A percentile compares a stretch with the other conserved stretches of the same genome.
Conservation (phyloP, 2,888 invertebrate species). For the Caenorhabditis zanzibari region DNA sequence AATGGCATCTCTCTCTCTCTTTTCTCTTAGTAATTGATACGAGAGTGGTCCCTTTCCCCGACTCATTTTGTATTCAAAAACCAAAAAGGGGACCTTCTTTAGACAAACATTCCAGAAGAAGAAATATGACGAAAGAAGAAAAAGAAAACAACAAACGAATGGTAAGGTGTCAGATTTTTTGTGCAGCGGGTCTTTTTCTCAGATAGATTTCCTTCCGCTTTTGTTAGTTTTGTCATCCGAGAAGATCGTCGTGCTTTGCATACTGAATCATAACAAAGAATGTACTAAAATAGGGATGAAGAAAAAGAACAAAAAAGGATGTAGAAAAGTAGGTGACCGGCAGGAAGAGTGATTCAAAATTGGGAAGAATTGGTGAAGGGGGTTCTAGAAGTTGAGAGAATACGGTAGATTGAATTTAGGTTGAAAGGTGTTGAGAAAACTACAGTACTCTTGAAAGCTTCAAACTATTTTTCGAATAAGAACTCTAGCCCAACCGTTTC, state of each 20-base stretch:
- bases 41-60: slow-evolving; percentile 11
- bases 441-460: background rate
- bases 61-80: slow-evolving; percentile 57
- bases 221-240: slow-evolving; percentile 62
- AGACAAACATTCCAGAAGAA: slow-evolving; percentile 49
- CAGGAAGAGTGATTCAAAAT: slow-evolving; percentile 6
- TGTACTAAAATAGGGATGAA: slow-evolving; percentile 36
- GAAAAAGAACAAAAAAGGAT: slow-evolving; percentile 11
- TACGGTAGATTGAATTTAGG: background rate
- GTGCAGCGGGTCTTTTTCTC: slow-evolving; percentile 37
- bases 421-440: no score
- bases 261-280: slow-evolving; percentile 52
- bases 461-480: no score
- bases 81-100: slow-evolving; percentile 16
- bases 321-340: background rate
- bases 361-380: background rate
- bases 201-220: slow-evolving; percentile 53
- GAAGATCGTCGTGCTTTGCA: slow-evolving; percentile 53
- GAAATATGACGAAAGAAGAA: background rate
- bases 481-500: background rate
- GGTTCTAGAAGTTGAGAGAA: background rate
- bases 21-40: slow-evolving; percentile 50
- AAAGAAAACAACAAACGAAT: slow-evolving; percentile 29
- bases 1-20: slow-evolving; percentile 55
- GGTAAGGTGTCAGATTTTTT: slow-evolving; percentile 62